Base-by-base conservation (phyloP, 2,888 invertebrate species). In the Callosobruchus maculatus region DNA sequence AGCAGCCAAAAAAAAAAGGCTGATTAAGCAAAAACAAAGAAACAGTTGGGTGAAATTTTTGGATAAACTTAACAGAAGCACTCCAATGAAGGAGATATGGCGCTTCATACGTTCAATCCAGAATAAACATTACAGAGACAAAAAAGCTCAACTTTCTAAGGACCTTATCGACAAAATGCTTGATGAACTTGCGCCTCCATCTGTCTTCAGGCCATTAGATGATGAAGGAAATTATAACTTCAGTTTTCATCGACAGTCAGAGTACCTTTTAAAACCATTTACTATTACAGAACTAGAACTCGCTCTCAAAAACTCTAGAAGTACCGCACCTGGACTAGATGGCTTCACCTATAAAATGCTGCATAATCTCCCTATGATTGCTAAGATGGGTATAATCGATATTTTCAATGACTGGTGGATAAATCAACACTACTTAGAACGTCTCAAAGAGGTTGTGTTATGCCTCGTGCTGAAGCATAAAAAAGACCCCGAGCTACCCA, bases 301-400 rank as follows among this genome's bases (percentile, higher is more conserved):
- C 3, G n/a, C 67, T 2, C 20, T 67, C n/a, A 67, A 67, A 67
- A 67, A 67, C 2, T 5, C 67, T 20, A 67, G 21, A 67, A 67
- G 21, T 67, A 67, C 67, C 2, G 2, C 67, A 67, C 67, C 67
- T 20, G 49, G 49, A 30, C 21, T n/a, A 70, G 69, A 72, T 13
- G 49, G 69, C 20, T 69, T 73, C 21, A 49, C 73, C 7, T 73
- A 73, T 31, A 70, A 73, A 31, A 73, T 73, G 69, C 30, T 73
- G 0, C 66, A 26, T 69, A 73, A 73, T 22, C n/a, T 73, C 18
- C 20, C 13, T 18, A 21, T 31, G 49, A 30, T 66, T 0, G 73
- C 18, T 21, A 30, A 70, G 30, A 21, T 0, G 30, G 21, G 69
- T 0, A 66, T 73, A 21, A 21, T 73, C 22, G 30, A 73, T 18